Percentiles rank a stretch among this genome's conserved stretches.
phyloP scores from a whole-genome alignment of 2,888 invertebrate genomes.

The Cryptophagus acutangulus region DNA sequence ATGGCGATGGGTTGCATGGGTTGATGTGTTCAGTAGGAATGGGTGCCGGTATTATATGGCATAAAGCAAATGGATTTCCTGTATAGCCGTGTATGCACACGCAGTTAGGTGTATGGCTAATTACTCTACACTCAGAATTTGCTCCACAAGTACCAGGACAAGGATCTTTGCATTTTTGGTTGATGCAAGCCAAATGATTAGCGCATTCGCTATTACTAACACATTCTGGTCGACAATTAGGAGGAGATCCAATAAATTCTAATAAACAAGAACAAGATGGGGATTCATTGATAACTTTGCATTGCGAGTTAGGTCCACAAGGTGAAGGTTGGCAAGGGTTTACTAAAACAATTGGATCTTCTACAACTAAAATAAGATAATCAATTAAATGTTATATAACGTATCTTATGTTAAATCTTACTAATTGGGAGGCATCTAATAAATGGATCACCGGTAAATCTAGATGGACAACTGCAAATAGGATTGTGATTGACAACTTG shows the following conservation, averaged over 20 bases:
- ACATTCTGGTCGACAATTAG: constrained; percentile 72
- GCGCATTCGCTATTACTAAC: constrained; percentile 67
- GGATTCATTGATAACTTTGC: constrained; percentile 50
- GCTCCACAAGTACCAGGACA: constrained; percentile 72
- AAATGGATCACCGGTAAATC: constrained; percentile 61
- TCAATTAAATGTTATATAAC: constrained; percentile 7
- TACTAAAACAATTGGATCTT: constrained; percentile 30
- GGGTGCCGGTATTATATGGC: constrained; percentile 42
- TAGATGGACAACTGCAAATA: constrained; percentile 53
- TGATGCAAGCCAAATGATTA: constrained; percentile 65
- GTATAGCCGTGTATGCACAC: constrained; percentile 55
- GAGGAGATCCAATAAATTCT: constrained; percentile 59
- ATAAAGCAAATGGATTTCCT: constrained; percentile 64
- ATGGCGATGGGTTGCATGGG: constrained; percentile 64
- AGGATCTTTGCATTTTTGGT: constrained; percentile 70
- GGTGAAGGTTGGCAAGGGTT: constrained; percentile 66
- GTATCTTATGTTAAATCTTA: constrained; percentile 25
- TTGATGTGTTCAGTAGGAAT: constrained; percentile 39
- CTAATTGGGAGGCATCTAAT: constrained; percentile 58
- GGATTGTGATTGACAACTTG: constrained; percentile 57
- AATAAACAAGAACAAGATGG: constrained; percentile 60
- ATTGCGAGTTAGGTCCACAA: constrained; percentile 64
- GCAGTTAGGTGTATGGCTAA: constrained; percentile 68
- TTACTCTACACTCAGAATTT: constrained; percentile 66
- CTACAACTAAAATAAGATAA: no score